Percentiles rank a stretch among this genome's conserved stretches.
These are phyloP conservation scores for Meloidogyne hapla DNA, from an alignment of 1,140 invertebrate species.

Conservation along the genomic window DNA sequence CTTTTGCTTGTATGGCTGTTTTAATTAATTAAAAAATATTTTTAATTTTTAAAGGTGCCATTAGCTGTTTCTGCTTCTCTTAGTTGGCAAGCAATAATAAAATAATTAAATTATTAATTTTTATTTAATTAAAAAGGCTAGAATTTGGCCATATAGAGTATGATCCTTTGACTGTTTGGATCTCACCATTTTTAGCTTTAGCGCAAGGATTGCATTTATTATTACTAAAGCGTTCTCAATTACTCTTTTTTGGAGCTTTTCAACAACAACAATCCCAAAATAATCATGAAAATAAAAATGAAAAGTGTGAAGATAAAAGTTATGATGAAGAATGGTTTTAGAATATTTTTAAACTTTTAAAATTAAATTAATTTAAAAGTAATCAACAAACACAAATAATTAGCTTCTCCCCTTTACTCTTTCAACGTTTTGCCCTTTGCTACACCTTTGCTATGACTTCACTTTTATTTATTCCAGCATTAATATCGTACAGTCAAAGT, in stretches of 20 bases:
- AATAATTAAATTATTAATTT: too few relatives aligned
- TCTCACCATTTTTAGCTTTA: constrained; percentile 41
- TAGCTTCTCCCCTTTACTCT: background rate
- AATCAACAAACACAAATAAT: background rate
- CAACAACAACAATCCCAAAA: constrained; percentile 14
- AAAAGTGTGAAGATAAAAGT: background rate
- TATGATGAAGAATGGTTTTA: background rate
- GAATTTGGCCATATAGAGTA: constrained; percentile 52
- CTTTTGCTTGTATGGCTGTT: constrained; percentile 20
- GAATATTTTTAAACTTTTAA: background rate
- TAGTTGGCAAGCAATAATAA: constrained; percentile 31
- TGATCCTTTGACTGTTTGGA: constrained; percentile 34
- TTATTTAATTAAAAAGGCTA: constrained; percentile 21
- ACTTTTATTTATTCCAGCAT: constrained; percentile 42
- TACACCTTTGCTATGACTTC: constrained; percentile 30
- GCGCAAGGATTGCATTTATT: constrained; percentile 42
- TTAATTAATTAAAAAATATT: background rate
- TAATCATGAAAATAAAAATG: constrained; percentile 2
- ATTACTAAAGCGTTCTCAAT: constrained; percentile 31
- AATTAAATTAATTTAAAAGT: constrained; percentile 12
- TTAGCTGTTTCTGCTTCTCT: constrained; percentile 45
- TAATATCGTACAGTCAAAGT: constrained; percentile 45
- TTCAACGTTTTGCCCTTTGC: background rate
- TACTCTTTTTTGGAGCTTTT: constrained; percentile 30
- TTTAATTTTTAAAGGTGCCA: constrained; percentile 41